Evolutionary conservation across 2,888 invertebrate species (phyloP).

Genomic region (Abrostola triplasia): DNA sequence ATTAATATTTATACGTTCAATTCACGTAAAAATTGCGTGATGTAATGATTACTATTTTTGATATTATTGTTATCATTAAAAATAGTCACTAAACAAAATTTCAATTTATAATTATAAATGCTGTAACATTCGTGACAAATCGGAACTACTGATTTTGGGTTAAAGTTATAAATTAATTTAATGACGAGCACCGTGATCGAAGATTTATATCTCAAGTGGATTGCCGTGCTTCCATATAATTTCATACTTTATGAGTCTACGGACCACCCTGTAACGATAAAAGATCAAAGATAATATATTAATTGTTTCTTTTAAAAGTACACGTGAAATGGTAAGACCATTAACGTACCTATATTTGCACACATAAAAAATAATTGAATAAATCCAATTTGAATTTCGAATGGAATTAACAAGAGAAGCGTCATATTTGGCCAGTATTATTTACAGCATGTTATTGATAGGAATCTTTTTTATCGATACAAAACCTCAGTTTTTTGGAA

Average conservation of each 20-base stretch:
- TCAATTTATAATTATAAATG: too few species aligned
- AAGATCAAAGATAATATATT: conserved; percentile 45
- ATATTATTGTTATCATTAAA: too few species aligned
- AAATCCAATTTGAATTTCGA: conserved; percentile 16
- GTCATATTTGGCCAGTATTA: conserved; percentile 9
- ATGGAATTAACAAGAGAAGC: not conserved
- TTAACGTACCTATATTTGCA: conserved; percentile 4
- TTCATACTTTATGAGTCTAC: conserved; percentile 42
- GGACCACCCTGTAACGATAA: conserved; percentile 53
- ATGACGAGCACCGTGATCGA: conserved; percentile 22
- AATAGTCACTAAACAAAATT: too few species aligned
- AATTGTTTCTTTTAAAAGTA: conserved; percentile 29
- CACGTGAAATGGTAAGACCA: conserved; percentile 13
- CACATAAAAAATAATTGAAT: conserved; percentile 9
- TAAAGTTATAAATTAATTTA: conserved; percentile 26
- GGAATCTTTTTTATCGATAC: conserved; percentile 10
- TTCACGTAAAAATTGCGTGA: too few species aligned
- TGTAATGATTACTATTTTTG: too few species aligned
- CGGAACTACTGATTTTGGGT: conserved; percentile 9
- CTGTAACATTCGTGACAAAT: conserved; percentile 7
- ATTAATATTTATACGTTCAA: too few species aligned
- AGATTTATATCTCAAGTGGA: conserved; percentile 39
- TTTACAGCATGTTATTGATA: conserved; percentile 3
- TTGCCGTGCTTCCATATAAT: conserved; percentile 40
- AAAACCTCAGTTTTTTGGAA: conserved; percentile 10